Percentiles rank a stretch among this genome's conserved stretches.
Conservation (phyloP, 2,888 invertebrate species). For the Cheilosia urbana region DNA sequence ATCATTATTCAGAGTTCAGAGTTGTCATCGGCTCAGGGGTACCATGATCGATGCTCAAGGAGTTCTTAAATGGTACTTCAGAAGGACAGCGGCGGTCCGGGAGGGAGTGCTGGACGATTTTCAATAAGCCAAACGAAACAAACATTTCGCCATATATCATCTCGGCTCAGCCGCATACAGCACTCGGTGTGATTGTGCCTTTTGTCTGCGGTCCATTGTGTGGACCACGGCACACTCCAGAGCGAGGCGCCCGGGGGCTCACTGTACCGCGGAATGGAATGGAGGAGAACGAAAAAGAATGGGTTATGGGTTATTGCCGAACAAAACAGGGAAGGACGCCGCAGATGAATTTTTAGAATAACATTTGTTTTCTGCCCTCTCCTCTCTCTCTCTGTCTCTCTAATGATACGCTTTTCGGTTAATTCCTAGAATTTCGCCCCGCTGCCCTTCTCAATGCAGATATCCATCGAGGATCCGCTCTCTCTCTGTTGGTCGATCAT, state of each 20-base stretch:
- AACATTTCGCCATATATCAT: slow-evolving; percentile 67
- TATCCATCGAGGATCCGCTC: slow-evolving; percentile 24
- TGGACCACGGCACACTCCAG: slow-evolving; percentile 58
- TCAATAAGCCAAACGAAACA: slow-evolving; percentile 55
- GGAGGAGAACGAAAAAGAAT: slow-evolving; percentile 36
- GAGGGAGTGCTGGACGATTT: slow-evolving; percentile 17
- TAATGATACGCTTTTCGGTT: slow-evolving; percentile 68
- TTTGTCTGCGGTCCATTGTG: slow-evolving; percentile 58
- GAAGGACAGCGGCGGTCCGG: neutral
- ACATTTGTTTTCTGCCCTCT: slow-evolving; percentile 51
- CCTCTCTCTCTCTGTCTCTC: slow-evolving; percentile 21
- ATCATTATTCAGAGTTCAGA: slow-evolving; percentile 32
- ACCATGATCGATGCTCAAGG: slow-evolving; percentile 59
- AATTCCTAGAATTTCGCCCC: slow-evolving; percentile 65
- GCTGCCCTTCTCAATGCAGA: slow-evolving; percentile 1
- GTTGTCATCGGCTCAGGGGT: slow-evolving; percentile 52
- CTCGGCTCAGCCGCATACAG: slow-evolving; percentile 11
- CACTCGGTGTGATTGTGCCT: slow-evolving; percentile 51
- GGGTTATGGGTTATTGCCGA: slow-evolving; percentile 69
- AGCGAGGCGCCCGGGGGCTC: slow-evolving; percentile 55
- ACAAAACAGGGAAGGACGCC: slow-evolving; percentile 40
- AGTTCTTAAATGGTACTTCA: slow-evolving; percentile 36
- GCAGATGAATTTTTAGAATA: slow-evolving; percentile 47
- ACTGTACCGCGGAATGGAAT: neutral
- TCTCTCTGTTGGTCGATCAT: slow-evolving; percentile 10